Percentiles rank a stretch among this genome's conserved stretches.
phyloP scores from a whole-genome alignment of 1,140 invertebrate genomes.

The Lucilia cuprina region DNA sequence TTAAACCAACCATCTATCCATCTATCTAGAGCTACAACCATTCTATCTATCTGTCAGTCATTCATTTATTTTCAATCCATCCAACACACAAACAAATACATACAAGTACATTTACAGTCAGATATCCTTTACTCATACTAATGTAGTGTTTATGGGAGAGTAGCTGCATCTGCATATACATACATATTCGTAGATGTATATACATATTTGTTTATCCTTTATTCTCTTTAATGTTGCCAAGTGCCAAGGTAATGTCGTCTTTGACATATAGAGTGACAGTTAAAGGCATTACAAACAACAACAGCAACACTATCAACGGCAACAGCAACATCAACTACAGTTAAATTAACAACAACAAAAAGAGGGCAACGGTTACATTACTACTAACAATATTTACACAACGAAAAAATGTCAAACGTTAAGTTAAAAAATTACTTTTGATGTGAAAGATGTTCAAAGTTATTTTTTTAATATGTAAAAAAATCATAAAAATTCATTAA shows the following conservation, averaged over 20 bases:
- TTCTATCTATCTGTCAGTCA: slow-evolving; percentile 9
- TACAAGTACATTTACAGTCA: not conserved
- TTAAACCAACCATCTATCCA: not conserved
- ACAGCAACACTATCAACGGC: slow-evolving; percentile 8
- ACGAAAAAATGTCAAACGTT: not conserved
- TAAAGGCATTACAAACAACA: slow-evolving; percentile 21
- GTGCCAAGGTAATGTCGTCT: slow-evolving; percentile 30
- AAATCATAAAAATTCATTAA: too few species aligned
- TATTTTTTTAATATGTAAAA: too few species aligned
- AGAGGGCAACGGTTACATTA: not conserved
- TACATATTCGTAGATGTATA: not conserved
- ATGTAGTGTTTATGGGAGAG: not conserved
- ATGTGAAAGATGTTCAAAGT: too few species aligned
- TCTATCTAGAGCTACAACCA: not conserved
- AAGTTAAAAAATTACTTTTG: not conserved
- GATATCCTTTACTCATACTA: not conserved
- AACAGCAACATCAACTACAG: not conserved
- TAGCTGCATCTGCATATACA: not conserved
- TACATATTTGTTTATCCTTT: slow-evolving; percentile 10
- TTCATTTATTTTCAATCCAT: slow-evolving; percentile 1
- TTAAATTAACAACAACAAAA: slow-evolving; percentile 20
- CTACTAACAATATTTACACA: not conserved
- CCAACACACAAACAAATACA: not conserved
- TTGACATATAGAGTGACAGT: slow-evolving; percentile 24
- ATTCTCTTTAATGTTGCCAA: slow-evolving; percentile 25